phyloP scores from a whole-genome alignment of 2,113 vertebrate species.

The Taurulus bubalis region DNA sequence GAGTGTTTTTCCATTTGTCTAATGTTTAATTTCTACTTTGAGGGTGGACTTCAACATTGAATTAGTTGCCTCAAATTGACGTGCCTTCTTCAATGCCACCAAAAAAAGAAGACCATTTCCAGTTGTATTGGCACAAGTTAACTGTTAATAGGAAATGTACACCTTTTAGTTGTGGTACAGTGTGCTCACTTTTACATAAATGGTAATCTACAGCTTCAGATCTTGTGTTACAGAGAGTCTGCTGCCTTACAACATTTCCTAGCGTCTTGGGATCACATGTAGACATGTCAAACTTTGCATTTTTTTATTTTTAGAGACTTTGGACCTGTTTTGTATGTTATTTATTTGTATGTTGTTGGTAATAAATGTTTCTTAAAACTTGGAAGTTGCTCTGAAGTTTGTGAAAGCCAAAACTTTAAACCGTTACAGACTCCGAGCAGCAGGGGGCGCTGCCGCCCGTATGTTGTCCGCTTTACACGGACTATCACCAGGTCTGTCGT shows the following conservation, averaged over 20 bases:
- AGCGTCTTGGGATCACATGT: not conserved
- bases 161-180: not conserved
- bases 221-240: conserved; percentile 10
- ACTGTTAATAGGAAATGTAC: not conserved
- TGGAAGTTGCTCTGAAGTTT: conserved; percentile 4
- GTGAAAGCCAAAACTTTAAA: not conserved
- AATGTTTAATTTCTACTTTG: not conserved
- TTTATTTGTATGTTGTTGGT: conserved; percentile 57
- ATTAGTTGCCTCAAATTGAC: not conserved
- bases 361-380: conserved; percentile 59
- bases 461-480: accelerated
- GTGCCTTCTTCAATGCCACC: conserved; percentile 10
- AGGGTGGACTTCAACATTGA: not conserved
- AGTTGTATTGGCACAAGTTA: conserved; percentile 7
- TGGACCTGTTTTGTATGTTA: conserved; percentile 48
- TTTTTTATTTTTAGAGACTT: not conserved
- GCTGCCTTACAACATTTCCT: conserved; percentile 43
- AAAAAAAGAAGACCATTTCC: not conserved
- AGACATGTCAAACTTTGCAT: not conserved
- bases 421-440: conserved; percentile 24
- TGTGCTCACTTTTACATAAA: not conserved
- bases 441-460: conserved; percentile 54
- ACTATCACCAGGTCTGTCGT: conserved; percentile 19
- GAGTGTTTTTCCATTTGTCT: not conserved
- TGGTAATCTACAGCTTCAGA: not conserved